Base-by-base conservation (phyloP, 2,113 vertebrate species). In the Puma concolor region DNA sequence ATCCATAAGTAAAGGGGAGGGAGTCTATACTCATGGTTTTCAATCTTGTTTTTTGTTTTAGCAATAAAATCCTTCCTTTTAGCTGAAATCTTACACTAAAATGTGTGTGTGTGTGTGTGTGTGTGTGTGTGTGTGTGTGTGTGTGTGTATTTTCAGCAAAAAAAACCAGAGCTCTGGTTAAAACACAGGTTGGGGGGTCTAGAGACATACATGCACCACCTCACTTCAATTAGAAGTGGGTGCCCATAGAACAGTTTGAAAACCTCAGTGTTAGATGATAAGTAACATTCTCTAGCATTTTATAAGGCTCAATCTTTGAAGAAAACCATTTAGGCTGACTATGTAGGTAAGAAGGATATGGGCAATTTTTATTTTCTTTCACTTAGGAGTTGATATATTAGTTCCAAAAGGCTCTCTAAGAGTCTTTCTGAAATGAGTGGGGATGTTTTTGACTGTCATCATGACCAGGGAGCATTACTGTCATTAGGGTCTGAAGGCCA, bases 341-440 rank as follows among this genome's bases (percentile, higher is more conserved):
- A 64, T 48, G 36, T 21, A 81, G 71, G 29, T 84, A 88, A 91
- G 76, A n/a, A 92, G n/a, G 44, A 27, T 17, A 81, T 86, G 1
- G 10, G 14, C 31, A 91, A 76, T 27, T 82, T 84, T 91, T 67
- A 77, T 72, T 93, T 94, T 72, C 72, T 85, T 95, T 95, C 48
- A 79, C 23, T 87, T 67, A 89, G 48, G 38, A 85, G 44, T 33
- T 83, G 60, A 79, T 66, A 92, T 1, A 82, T 8, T 72, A 92
- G 23, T 50, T 96, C 54, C 64, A 86, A 95, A 95, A 74, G 36
- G 74, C 9, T 36, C n/a, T 93, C 50, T 54, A 72, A 44, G 64
- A 4, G 36, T 93, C 77, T 95, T 82, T 83, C 69, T 95, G 82
- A 97, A 97, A 94, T n/a, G 60, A 80, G 14, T 15, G 38, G 77